These are phyloP conservation scores for Cynodonichthys magdalenae DNA, from an alignment of 2,797 vertebrate genomes.

Conservation along the genomic window DNA sequence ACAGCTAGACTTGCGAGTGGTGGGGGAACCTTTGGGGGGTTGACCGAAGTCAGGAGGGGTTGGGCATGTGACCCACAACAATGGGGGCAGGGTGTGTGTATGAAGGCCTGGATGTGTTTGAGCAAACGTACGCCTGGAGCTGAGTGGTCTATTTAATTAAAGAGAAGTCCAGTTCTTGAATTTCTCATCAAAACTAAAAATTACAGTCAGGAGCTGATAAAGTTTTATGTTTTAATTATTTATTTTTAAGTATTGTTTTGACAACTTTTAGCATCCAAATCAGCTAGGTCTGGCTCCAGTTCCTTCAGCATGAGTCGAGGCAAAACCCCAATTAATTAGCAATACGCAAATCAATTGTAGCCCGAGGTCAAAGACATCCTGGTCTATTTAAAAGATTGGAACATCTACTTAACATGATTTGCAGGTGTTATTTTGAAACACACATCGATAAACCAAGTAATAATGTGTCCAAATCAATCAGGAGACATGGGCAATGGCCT, in stretches of 20 bases:
- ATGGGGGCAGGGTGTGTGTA: constrained; percentile 46
- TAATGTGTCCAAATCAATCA: constrained; percentile 42
- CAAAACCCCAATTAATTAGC: constrained; percentile 65
- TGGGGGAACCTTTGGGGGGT: constrained; percentile 65
- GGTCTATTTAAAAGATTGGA: constrained; percentile 60
- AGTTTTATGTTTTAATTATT: too few species aligned
- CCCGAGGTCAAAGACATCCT: constrained; percentile 58
- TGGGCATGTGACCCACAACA: constrained; percentile 72
- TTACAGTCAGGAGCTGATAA: too few species aligned
- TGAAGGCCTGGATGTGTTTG: constrained; percentile 10
- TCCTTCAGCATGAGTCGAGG: constrained; percentile 32
- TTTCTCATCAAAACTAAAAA: not conserved
- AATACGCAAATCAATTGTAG: constrained; percentile 61
- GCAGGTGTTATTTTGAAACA: constrained; percentile 54
- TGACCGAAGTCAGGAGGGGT: constrained; percentile 74
- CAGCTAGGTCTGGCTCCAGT: constrained; percentile 6
- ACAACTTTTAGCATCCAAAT: constrained; percentile 15
- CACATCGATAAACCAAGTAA: constrained; percentile 57
- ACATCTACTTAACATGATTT: constrained; percentile 61
- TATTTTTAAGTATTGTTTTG: not conserved
- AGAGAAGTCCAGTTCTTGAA: constrained; percentile 19
- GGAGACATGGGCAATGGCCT: constrained; percentile 27
- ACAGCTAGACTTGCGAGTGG: constrained; percentile 58
- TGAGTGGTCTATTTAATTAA: constrained; percentile 45
- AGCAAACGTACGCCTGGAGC: constrained; percentile 55